Conservation (phyloP, 2,797 vertebrate genomes). For the Enteromius treurensis region DNA sequence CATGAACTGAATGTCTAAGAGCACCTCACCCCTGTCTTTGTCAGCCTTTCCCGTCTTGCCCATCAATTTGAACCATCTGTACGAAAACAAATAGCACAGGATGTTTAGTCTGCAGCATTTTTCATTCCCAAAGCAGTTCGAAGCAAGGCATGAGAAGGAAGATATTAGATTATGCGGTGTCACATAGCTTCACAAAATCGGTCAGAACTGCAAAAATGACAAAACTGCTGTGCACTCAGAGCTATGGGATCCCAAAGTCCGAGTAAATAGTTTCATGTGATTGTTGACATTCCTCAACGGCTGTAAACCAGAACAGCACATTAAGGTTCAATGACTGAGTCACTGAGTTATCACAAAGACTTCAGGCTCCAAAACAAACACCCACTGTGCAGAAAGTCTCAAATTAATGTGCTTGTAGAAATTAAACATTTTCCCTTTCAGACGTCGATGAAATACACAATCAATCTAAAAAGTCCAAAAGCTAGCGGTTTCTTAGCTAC, state of each 20-base stretch:
- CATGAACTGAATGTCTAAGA: constrained; percentile 92
- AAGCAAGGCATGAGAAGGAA: neutral
- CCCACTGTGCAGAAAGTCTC: neutral
- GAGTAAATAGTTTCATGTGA: neutral
- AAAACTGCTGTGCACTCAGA: neutral
- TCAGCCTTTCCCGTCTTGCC: constrained; percentile 90
- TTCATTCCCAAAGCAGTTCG: neutral
- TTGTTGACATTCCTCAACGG: constrained; percentile 29
- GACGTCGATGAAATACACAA: neutral
- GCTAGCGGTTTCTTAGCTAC: neutral
- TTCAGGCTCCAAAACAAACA: neutral
- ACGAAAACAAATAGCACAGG: constrained; percentile 21
- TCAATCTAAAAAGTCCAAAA: neutral
- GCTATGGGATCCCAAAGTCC: constrained; percentile 16
- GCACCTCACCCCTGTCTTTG: constrained; percentile 92
- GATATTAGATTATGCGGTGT: neutral
- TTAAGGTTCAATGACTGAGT: neutral
- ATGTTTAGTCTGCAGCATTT: constrained; percentile 10
- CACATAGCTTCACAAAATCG: neutral
- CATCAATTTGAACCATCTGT: constrained; percentile 90
- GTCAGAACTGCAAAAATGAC: neutral
- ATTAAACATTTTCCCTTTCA: neutral
- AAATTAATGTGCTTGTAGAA: neutral
- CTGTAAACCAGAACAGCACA: constrained; percentile 3
- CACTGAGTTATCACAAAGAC: neutral